Evolutionary conservation across 2,113 vertebrate species (phyloP), one percentile per base, ranked within the genome.

Genomic region (Protomyctophum bolini): DNA sequence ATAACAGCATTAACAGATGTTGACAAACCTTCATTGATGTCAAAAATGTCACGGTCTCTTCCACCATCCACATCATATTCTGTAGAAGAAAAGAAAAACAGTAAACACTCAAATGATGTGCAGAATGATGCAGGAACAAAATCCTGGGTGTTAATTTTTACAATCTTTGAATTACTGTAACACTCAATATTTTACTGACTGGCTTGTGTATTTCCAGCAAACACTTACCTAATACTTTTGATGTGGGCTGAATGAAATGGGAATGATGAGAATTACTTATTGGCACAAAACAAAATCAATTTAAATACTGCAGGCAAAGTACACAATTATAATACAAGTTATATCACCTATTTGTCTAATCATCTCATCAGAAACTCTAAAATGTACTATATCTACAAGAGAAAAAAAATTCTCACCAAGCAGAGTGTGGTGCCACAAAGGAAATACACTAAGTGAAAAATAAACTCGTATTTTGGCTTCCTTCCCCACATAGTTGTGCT

Each of bases 11-110:
- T 9, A 3, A 52, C 4, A 29, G 12, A 10, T 59, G 7, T 11
- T 21, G 7, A 10, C 66, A 21, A 69, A 98, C 97, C 97, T 95
- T 95, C 88, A 79, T 98, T 99, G 79, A 98, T 95, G 79, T 98
- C 92, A 33, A 98, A 95, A 88, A 99, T 96, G 82, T 98, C 97
- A 58, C 58, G 89, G 69, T 96, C 91, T 56, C 79, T 80, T 84
- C 95, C 96, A 61, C 83, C 90, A 12, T 98, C 97, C 47, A 97
- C 52, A 7, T 97, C 94, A 86, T 91, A 84, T 70, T 95, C 93
- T 95, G 90, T 51, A 7, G 59, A 85, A 91, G 6, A 81, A 8
- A 85, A 91, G 6, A 81, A 41, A 41, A 41, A 3, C 33, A 41
- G 33, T 41, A 3, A 41, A 41, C n/a, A 41, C 33, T 41, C 33